phyloP scores from a whole-genome alignment of 2,888 invertebrate species.

The Idaea straminata region DNA sequence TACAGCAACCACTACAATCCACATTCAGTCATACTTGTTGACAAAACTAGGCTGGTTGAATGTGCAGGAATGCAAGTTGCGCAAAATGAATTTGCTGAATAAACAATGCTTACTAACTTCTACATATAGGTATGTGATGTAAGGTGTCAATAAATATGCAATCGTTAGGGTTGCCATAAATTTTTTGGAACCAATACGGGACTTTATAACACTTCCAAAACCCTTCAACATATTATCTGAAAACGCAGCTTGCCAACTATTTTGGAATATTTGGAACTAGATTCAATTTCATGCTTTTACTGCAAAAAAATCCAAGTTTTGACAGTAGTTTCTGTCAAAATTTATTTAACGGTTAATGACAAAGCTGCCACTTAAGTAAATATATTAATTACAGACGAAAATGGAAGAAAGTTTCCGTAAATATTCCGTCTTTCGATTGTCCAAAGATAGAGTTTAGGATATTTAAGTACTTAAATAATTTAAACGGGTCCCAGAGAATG shows the following conservation, averaged over 20 bases:
- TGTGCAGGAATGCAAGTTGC: constrained; percentile 2
- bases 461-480: not conserved
- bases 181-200: not conserved
- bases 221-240: not conserved
- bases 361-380: too few relatives aligned
- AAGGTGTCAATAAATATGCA: not conserved
- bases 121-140: not conserved
- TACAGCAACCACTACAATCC: not conserved
- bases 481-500: not conserved
- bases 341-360: too few relatives aligned
- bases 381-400: too few relatives aligned
- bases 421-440: not conserved
- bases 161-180: not conserved
- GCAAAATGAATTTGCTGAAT: not conserved
- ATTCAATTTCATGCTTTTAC: not conserved
- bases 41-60: not conserved
- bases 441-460: too few relatives aligned
- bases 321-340: not conserved
- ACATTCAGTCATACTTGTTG: not conserved
- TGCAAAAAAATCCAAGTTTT: not conserved
- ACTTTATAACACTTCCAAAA: not conserved
- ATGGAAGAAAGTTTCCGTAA: too few relatives aligned
- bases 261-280: not conserved
- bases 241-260: not conserved
- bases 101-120: not conserved